These are phyloP conservation scores for Ptychobarbus kaznakovi DNA, from an alignment of 2,797 vertebrate species.

Conservation along the genomic window DNA sequence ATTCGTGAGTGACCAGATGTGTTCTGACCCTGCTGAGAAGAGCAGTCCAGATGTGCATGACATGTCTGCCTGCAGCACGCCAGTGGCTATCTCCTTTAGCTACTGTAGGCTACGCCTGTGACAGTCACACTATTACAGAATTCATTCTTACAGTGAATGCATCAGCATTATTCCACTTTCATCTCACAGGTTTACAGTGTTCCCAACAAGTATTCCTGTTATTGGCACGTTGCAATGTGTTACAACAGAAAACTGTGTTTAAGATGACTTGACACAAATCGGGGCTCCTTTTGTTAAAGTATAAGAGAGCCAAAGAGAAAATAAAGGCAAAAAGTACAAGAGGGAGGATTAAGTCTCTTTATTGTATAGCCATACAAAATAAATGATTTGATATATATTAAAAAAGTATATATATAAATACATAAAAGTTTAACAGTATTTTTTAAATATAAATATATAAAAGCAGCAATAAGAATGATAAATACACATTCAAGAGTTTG, in stretches of 20 bases:
- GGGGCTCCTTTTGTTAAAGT: background rate
- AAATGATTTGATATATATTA: background rate
- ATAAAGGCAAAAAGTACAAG: background rate
- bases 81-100: background rate
- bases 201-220: background rate
- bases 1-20: background rate
- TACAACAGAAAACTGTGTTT: constrained; percentile 4
- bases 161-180: background rate
- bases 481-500: background rate
- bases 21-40: constrained; percentile 3
- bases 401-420: too few species aligned
- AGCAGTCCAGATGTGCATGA: constrained; percentile 7
- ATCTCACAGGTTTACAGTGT: background rate
- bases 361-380: background rate
- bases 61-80: background rate
- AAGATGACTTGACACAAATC: background rate
- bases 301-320: background rate
- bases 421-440: background rate
- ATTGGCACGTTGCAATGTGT: background rate
- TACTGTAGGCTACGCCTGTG: background rate
- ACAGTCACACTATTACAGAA: background rate
- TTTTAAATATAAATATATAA: background rate
- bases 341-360: background rate
- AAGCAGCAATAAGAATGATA: background rate
- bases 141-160: background rate